Base-by-base conservation (phyloP, 1,140 invertebrate genomes). In the Calephelis virginiensis region DNA sequence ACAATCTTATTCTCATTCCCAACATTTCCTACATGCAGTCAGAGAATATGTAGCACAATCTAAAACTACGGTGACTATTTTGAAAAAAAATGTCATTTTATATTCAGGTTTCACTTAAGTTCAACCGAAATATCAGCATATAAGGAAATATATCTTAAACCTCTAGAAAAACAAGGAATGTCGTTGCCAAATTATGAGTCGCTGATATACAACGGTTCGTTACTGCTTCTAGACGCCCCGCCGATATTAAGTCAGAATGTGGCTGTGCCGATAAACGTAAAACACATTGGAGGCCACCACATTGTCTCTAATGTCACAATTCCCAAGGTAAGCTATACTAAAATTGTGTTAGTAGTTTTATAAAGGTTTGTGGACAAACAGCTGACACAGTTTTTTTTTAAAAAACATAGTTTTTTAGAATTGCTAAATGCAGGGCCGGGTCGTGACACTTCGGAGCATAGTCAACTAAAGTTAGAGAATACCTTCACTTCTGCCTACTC, bases 271-370 rank as follows among this genome's bases (percentile, higher is more conserved):
- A 46, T 59, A 8, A 84, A 76, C 45, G 77, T 68, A 0, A 82
- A 82, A 62, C 76, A 77, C 56, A 66, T 82, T 6, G 82, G 78
- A 0, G 78, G 76, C 6, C 78, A 83, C 47, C 80, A 83, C 40
- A 64, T 83, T 10, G 47, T 61, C 45, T 46, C 13, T 8, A 61
- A 59, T 6, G n/a, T 63, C 6, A 13, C 69, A 28, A 45, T 79
- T 9, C 72, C 75, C 2, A 68, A 77, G 76, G 80, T 78, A 65
- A 48, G 37, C 61, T 68, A 40, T 11, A 49, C 61, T 43, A 67
- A 43, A 43, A 43, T 9, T 43, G 28, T 28, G 28, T 28, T 28
- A 28, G 28, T 28, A 28, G 28, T 28, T 28, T 28, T 28, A 28
- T 28, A 28, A 28, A 28, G 28, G 5, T 3, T 28, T 28, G 5